Percentiles rank a stretch among this genome's conserved stretches.
Evolutionary conservation across 1,140 invertebrate genomes (phyloP).

Genomic region (Paralvinella palmiformis): DNA sequence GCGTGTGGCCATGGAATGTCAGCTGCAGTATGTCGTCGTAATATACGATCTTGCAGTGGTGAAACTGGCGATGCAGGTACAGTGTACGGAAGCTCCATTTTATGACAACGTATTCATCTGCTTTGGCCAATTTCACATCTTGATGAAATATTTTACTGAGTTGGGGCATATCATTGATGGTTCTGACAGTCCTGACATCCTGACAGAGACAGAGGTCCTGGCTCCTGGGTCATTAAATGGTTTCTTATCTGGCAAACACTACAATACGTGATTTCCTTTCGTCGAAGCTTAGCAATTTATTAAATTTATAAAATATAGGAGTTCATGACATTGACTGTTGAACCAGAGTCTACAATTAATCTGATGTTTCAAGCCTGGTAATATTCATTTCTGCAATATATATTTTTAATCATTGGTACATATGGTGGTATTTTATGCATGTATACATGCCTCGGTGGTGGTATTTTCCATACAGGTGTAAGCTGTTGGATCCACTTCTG

Average conservation of each 20-base stretch:
- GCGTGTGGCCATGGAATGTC: neutral
- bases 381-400: too few relatives aligned
- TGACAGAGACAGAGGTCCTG: neutral
- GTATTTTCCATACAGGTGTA: too few relatives aligned
- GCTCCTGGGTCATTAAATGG: neutral
- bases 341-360: too few relatives aligned
- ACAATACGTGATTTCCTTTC: too few relatives aligned
- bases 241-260: neutral
- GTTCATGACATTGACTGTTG: too few relatives aligned
- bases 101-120: neutral
- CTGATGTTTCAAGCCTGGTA: too few relatives aligned
- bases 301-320: too few relatives aligned
- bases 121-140: neutral
- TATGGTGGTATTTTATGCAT: too few relatives aligned
- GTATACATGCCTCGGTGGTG: too few relatives aligned
- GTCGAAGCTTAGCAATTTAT: too few relatives aligned
- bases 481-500: neutral
- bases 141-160: neutral
- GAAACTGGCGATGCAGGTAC: neutral
- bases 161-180: neutral
- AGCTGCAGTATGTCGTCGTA: neutral
- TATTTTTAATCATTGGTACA: too few relatives aligned
- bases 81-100: neutral
- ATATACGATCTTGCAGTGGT: neutral
- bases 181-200: neutral